Base-by-base conservation (phyloP, 1,140 invertebrate species). In the Diplogasteroides magnus region DNA sequence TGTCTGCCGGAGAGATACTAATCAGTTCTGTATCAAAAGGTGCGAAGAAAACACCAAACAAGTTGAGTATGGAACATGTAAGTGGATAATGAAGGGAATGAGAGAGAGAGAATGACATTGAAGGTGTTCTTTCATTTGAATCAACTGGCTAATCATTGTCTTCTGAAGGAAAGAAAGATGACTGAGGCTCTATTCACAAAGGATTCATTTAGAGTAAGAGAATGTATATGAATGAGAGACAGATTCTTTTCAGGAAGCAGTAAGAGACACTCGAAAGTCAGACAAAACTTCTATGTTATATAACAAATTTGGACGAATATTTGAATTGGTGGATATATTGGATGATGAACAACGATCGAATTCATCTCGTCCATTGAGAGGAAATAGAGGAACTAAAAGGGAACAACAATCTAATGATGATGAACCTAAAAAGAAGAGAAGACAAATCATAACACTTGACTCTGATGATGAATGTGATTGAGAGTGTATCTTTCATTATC, bases 191-290 rank as follows among this genome's bases (percentile, higher is more conserved):
- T 67, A 14, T 60, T 67, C 65, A 67, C 31, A 31, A 59, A n/a
- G 48, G 31, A 48, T 48, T 48, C 29, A 0, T 28, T 13, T 32
- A 58, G 13, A 57, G 57, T 57, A 32, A 62, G 57, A 55, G 31
- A 59, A 55, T 62, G 19, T 26, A 32, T 19, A 15, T 27, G 6
- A 1, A 31, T 15, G 19, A 26, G 48, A 1, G 2, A 25, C 27
- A 67, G 13, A 15, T 31, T 26, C 32, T 56, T 72, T 69, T 60
- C 67, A 70, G 68, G 63, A 31, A 25, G 62, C 70, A 19, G 19
- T 48, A 48, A 6, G 19, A 11, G 6, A 6, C 6, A 48, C 37
- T 6, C 6, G 19, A 19, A 48, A 48, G 19, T 48, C 37, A 11
- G 37, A 48, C 6, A 48, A 48, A 48, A 11, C 37, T 11, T 48